These are phyloP conservation scores for Panurus biarmicus DNA, from an alignment of 2,113 vertebrate genomes.

Conservation along the genomic window DNA sequence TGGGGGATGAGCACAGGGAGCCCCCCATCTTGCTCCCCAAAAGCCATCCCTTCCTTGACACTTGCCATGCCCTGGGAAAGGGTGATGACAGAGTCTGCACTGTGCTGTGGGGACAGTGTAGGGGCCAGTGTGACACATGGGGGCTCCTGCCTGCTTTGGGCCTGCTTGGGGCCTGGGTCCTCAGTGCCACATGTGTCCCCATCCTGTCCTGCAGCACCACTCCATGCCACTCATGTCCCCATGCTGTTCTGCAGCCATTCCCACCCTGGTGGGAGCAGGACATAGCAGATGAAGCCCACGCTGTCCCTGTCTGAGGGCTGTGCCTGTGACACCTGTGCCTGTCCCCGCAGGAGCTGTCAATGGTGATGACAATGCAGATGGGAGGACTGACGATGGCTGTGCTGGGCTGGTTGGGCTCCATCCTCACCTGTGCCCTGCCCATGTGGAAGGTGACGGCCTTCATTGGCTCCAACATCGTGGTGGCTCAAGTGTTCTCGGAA, in stretches of 20 bases:
- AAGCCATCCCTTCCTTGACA: not conserved
- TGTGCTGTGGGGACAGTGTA: not conserved
- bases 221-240: not conserved
- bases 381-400: conserved; percentile 56
- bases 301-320: not conserved
- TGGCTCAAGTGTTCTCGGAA: conserved; percentile 80
- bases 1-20: not conserved
- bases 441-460: conserved; percentile 83
- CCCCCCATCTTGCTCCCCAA: not conserved
- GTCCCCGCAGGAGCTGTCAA: not conserved
- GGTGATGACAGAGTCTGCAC: not conserved
- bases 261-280: not conserved
- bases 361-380: conserved; percentile 69
- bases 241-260: not conserved
- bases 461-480: conserved; percentile 78
- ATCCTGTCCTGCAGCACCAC: not conserved
- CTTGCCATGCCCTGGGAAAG: not conserved
- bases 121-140: fast-evolving
- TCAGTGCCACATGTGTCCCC: not conserved
- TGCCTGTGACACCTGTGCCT: not conserved
- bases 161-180: not conserved
- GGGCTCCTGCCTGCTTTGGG: not conserved
- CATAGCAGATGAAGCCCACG: fast-evolving
- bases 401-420: conserved; percentile 72
- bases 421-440: conserved; percentile 77